These are phyloP conservation scores for Drosophila anomalata DNA, from an alignment of 2,888 invertebrate genomes.

Conservation along the genomic window DNA sequence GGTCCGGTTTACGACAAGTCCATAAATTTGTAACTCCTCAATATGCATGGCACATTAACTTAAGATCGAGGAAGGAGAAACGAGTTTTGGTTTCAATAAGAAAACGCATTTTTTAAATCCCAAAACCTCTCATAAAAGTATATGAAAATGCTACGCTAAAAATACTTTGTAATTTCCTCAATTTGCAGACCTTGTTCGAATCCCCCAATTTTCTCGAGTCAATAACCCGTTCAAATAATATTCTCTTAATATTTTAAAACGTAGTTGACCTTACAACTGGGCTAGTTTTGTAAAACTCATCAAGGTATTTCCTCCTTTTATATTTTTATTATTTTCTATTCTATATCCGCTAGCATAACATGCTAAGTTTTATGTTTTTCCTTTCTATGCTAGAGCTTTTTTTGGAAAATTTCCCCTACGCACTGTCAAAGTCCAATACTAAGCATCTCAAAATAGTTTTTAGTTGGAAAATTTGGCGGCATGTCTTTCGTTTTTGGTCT, in stretches of 20 bases:
- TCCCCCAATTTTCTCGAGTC: conserved; percentile 32
- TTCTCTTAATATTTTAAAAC: conserved; percentile 23
- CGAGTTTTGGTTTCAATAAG: conserved; percentile 26
- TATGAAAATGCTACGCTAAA: conserved; percentile 16
- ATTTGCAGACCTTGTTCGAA: conserved; percentile 31
- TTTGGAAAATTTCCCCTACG: conserved; percentile 16
- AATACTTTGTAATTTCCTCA: conserved; percentile 35
- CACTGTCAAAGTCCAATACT: conserved; percentile 26
- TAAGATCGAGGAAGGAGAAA: conserved; percentile 25
- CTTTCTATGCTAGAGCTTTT: not conserved
- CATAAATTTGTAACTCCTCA: conserved; percentile 48
- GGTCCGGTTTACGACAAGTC: conserved; percentile 62
- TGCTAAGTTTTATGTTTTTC: not conserved
- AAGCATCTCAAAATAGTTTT: conserved; percentile 31
- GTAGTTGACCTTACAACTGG: conserved; percentile 46
- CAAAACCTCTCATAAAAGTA: not conserved
- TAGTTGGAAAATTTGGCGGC: conserved; percentile 7
- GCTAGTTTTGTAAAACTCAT: conserved; percentile 39
- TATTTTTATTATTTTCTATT: conserved; percentile 14
- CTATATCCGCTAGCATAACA: not conserved
- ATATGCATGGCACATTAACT: conserved; percentile 55
- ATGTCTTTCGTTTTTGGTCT: conserved; percentile 5
- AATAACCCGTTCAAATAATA: conserved; percentile 31
- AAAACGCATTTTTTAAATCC: conserved; percentile 8
- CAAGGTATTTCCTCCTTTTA: conserved; percentile 50